A percentile compares a stretch with the other conserved stretches of the same genome.
Conservation (phyloP, 37 sponge, comb jelly and placozoan genomes). For the Crambe crambe region DNA sequence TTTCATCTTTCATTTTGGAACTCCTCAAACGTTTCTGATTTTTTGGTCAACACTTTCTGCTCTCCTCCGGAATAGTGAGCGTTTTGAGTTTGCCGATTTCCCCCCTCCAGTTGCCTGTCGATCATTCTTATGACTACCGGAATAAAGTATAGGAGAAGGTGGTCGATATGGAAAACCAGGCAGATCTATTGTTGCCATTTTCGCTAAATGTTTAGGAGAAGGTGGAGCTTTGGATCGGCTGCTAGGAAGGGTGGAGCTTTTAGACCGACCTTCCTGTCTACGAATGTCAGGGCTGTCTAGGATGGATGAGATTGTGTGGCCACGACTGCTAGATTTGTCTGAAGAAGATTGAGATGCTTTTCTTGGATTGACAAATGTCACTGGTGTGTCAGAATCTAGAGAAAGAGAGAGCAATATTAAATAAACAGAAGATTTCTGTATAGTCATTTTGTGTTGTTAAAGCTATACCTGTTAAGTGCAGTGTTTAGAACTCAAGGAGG, state of each 20-base stretch:
- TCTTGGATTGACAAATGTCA: slow-evolving; percentile 3
- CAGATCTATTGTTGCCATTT: background rate
- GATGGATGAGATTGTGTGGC: background rate
- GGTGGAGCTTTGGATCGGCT: background rate
- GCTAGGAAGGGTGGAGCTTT: slow-evolving; percentile 18
- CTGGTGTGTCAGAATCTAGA: slow-evolving; percentile 20
- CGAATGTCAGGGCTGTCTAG: background rate
- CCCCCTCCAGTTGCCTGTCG: background rate
- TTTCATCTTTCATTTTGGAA: too few species aligned
- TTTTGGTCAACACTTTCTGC: slow-evolving; percentile 23
- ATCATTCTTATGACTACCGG: background rate
- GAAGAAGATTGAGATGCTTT: too few species aligned
- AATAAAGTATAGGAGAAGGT: slow-evolving; percentile 3
- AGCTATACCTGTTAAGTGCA: background rate
- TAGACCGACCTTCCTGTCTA: background rate
- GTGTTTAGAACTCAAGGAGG: background rate
- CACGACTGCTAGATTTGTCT: background rate
- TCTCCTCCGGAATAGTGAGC: slow-evolving; percentile 33
- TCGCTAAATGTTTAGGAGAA: background rate
- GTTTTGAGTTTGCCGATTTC: background rate
- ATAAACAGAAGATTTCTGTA: background rate
- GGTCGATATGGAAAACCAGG: slow-evolving; percentile 20
- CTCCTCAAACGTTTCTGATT: background rate
- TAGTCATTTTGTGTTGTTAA: background rate
- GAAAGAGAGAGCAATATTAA: slow-evolving; percentile 2